Conservation (phyloP, 1,140 invertebrate species). For the Phymastichus coffea region DNA sequence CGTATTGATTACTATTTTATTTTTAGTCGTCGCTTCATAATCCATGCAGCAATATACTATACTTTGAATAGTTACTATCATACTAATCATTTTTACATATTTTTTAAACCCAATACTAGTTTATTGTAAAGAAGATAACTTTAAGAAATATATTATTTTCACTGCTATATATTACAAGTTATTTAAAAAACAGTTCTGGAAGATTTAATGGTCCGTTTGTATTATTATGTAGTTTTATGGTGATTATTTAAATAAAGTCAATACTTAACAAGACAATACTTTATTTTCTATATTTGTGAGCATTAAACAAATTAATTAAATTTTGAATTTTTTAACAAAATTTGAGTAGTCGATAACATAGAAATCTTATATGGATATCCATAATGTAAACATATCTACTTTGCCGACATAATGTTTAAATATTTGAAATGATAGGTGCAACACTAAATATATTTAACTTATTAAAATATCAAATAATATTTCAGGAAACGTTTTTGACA, state of each 20-base stretch:
- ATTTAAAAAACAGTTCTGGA: background rate
- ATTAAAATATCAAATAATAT: background rate
- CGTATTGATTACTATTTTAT: background rate
- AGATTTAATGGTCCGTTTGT: constrained; percentile 16
- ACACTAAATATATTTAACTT: background rate
- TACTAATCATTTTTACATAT: background rate
- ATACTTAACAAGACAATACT: no score
- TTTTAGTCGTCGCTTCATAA: background rate
- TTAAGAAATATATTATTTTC: background rate
- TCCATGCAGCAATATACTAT: no score
- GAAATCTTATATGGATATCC: no score
- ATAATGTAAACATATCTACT: no score
- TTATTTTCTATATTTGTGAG: background rate
- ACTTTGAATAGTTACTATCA: background rate
- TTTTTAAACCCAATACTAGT: no score
- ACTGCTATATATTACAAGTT: background rate
- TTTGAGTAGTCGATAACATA: no score
- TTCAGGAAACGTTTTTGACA: no score
- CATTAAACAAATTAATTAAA: no score
- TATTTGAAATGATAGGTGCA: no score
- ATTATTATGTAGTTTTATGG: constrained; percentile 11
- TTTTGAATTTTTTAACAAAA: no score
- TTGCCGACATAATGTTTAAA: no score
- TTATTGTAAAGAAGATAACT: no score
- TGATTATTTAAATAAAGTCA: constrained; percentile 13